Conservation (phyloP, 2,113 vertebrate genomes). For the Campylomormyrus tamandua region DNA sequence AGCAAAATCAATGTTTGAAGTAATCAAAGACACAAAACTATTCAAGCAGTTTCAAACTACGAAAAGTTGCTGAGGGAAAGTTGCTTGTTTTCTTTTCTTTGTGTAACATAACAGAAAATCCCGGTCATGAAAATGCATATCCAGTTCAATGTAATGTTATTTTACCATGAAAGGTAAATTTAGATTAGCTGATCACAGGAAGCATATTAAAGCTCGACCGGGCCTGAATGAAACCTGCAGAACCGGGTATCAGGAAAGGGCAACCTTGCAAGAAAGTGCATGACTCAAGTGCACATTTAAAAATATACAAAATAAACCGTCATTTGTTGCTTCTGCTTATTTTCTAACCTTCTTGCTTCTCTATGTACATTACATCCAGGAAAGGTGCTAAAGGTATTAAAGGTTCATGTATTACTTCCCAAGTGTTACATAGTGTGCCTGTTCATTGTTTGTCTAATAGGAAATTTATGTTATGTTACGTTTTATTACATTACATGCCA, state of each 20-base stretch:
- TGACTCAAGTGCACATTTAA: neutral
- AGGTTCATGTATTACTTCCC: neutral
- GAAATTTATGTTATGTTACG: neutral
- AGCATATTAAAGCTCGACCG: neutral
- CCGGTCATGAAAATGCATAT: neutral
- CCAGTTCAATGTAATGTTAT: neutral
- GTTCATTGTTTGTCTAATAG: neutral
- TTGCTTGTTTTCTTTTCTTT: neutral
- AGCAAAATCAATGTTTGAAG: neutral
- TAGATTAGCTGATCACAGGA: neutral
- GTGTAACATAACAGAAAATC: neutral
- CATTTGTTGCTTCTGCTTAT: neutral
- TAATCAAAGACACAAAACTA: neutral
- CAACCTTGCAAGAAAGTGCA: neutral
- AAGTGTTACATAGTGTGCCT: neutral
- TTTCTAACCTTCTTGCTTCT: neutral
- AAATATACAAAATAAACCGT: neutral
- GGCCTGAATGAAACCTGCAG: neutral
- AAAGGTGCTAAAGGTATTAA: neutral
- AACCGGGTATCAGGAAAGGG: neutral
- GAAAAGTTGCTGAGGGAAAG: neutral
- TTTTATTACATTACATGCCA: no score
- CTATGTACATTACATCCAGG: neutral
- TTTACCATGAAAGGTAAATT: neutral
- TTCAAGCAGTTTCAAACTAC: neutral